These are phyloP conservation scores for Malurus melanocephalus DNA, from an alignment of 2,113 vertebrate species.

Conservation along the genomic window DNA sequence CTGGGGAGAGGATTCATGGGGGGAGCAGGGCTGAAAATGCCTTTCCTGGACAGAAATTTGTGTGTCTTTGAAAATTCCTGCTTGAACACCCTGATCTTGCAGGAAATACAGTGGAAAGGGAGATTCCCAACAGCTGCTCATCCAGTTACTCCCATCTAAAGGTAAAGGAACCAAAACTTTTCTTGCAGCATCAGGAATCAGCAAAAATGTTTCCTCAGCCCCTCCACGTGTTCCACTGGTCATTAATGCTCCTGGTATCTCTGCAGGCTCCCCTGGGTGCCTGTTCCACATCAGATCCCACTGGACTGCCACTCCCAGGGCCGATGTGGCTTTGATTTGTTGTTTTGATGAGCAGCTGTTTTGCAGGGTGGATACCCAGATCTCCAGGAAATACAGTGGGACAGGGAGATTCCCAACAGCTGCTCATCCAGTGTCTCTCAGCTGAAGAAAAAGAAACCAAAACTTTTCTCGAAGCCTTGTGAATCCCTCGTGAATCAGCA, in stretches of 20 bases:
- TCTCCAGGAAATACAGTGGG: not conserved
- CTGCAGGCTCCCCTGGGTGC: not conserved
- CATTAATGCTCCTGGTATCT: not conserved
- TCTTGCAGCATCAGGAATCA: not conserved
- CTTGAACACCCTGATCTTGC: not conserved
- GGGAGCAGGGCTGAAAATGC: not conserved
- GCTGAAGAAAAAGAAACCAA: not conserved
- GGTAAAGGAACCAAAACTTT: too few relatives aligned
- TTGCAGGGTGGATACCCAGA: not conserved
- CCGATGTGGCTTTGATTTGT: not conserved
- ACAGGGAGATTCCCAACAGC: accelerated
- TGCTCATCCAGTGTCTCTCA: not conserved
- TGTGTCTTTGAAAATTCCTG: not conserved
- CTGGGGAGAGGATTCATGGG: not conserved
- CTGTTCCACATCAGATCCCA: not conserved
- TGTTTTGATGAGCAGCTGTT: not conserved
- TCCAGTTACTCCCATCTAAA: too few relatives aligned
- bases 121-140: accelerated
- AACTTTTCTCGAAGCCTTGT: not conserved
- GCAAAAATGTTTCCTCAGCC: not conserved
- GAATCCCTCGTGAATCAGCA: not conserved
- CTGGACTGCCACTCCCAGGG: not conserved
- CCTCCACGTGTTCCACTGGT: not conserved
- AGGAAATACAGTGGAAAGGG: not conserved
- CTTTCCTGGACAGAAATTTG: not conserved